Base-by-base conservation (phyloP, 2,797 vertebrate genomes). In the Cheirogaleus major region DNA sequence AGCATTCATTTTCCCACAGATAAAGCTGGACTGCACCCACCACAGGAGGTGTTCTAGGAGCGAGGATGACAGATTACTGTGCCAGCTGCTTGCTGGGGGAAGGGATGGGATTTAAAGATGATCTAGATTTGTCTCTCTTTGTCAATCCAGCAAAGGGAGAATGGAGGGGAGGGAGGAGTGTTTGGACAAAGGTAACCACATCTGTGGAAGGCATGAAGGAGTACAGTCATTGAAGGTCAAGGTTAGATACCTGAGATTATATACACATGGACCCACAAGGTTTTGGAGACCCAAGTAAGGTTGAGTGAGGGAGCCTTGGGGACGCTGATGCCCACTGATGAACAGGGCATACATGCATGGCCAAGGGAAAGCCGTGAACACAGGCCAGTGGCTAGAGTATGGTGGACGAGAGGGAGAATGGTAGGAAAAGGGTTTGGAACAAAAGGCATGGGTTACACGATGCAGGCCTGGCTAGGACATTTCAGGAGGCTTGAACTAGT, bases 261-360 rank as follows among this genome's bases (percentile, higher is more conserved):
- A 25, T 45, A 25, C 63, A 76, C 25, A 27, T 17, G 45, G 27
- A 13, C 50, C 25, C 43, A 65, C 80, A 45, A 70, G 52, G 41
- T 52, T 70, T 61, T 22, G 55, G 20, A 55, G 20, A 45, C 15
- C 38, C 13, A 48, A 15, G 2, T 23, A 35, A 88, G 23, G 11
- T 35, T 67, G 27, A 1, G 1, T 25, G 15, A 59, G 27, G 15
- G 38, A 92, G 7, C 17, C 25, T 7, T 57, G 8, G 18, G 11
- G 48, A 3, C 2, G 1, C 38, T 3, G 25, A 14, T n/a, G 3
- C 2, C 23, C 41, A 57, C 1, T 32, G 18, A 61, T 35, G 45
- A 89, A 25, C 30, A 81, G 12, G 32, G 35, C 27, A 50, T 20
- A 43, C 22, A 35, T 12, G 3, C 14, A 61, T 22, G 7, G 20